Percentiles rank a stretch among this genome's conserved stretches.
Conservation (phyloP, 2,888 invertebrate genomes). For the Zygogramma bicolorata region DNA sequence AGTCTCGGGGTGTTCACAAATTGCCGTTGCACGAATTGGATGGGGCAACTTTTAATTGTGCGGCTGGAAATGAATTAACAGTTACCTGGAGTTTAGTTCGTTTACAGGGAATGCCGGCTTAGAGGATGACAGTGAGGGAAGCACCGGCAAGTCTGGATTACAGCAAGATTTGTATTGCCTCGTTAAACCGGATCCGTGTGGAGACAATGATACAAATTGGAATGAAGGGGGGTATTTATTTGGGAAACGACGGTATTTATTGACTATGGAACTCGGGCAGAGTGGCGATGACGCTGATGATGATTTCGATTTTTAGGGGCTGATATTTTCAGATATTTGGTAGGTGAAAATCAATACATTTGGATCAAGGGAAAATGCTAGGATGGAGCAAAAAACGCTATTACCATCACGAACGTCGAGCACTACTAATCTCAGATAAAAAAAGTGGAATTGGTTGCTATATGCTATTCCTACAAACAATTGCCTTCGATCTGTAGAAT, state of each 20-base stretch:
- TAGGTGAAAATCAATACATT: too few species aligned
- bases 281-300: too few species aligned
- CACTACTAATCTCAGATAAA: too few species aligned
- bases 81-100: constrained; percentile 6
- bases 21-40: neutral
- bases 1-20: neutral
- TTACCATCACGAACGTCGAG: too few species aligned
- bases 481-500: too few species aligned
- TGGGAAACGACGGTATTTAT: neutral
- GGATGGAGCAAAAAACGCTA: too few species aligned
- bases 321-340: too few species aligned
- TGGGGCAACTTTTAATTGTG: constrained; percentile 9
- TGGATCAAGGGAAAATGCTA: too few species aligned
- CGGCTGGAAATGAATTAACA: constrained; percentile 4
- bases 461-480: too few species aligned
- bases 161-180: constrained; percentile 4
- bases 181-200: neutral
- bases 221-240: neutral
- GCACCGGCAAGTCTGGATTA: constrained; percentile 5
- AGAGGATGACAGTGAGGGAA: constrained; percentile 6
- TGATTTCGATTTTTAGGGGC: too few species aligned
- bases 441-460: too few species aligned
- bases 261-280: neutral
- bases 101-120: constrained; percentile 3
- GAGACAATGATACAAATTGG: neutral